Evolutionary conservation across 2,113 vertebrate species (phyloP).

Genomic region (Misgurnus anguillicaudatus): DNA sequence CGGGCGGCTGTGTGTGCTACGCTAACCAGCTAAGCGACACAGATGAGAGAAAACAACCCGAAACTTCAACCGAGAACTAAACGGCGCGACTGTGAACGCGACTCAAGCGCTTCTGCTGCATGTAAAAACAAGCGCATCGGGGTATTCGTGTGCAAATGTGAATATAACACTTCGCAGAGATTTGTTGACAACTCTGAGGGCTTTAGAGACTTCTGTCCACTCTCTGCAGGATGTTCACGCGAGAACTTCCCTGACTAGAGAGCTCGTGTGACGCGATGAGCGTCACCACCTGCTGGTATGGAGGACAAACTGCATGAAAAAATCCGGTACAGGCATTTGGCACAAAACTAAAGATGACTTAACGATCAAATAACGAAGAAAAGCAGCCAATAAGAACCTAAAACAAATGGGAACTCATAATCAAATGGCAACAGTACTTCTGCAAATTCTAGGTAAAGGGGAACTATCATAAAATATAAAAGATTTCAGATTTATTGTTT

Average conservation of each 20-base stretch:
- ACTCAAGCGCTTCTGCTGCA: background rate
- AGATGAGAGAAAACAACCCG: background rate
- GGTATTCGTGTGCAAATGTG: background rate
- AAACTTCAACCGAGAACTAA: background rate
- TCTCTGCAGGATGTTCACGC: slow-evolving; percentile 31
- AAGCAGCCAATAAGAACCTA: too few species aligned
- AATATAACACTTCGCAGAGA: background rate
- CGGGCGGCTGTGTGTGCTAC: slow-evolving; percentile 62
- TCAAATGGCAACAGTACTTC: too few species aligned
- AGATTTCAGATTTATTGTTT: too few species aligned
- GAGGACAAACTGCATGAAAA: slow-evolving; percentile 5
- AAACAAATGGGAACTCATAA: too few species aligned
- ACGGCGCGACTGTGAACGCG: background rate
- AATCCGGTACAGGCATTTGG: background rate
- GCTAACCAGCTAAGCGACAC: slow-evolving; percentile 27
- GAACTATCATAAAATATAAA: too few species aligned
- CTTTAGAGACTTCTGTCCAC: slow-evolving; percentile 29
- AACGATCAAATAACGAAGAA: too few species aligned
- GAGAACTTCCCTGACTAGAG: slow-evolving; percentile 31
- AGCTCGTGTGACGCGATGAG: background rate
- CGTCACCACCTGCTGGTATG: slow-evolving; percentile 23
- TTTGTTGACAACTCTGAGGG: slow-evolving; percentile 46
- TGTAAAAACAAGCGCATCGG: background rate
- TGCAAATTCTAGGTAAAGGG: too few species aligned
- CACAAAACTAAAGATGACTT: too few species aligned